Percentiles rank a stretch among this genome's conserved stretches.
Evolutionary conservation across 2,113 vertebrate species (phyloP).

Genomic region (Scopus umbretta): DNA sequence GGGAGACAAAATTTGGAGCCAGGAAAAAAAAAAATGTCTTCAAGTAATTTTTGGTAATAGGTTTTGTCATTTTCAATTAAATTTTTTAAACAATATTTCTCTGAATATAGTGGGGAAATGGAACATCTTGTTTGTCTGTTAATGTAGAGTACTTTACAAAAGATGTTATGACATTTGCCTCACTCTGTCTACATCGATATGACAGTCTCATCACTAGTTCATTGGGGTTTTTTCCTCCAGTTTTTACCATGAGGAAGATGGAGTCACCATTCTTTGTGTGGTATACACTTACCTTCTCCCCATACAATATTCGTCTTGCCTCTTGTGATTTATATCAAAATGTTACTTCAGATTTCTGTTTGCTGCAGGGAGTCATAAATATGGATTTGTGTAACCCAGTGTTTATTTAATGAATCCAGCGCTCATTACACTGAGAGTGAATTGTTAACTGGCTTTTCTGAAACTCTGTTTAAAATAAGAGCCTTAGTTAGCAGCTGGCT

Average conservation of each 20-base stretch:
- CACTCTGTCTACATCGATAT: neutral
- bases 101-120: neutral
- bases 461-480: neutral
- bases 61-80: neutral
- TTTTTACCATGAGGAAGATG: neutral
- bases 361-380: neutral
- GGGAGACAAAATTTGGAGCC: neutral
- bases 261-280: neutral
- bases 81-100: neutral
- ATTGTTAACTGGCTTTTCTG: neutral
- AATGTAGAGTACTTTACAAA: neutral
- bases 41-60: neutral
- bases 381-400: neutral
- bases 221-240: neutral
- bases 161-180: neutral
- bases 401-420: neutral
- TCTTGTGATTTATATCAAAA: neutral
- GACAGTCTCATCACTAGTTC: neutral
- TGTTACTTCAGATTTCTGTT: neutral
- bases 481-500: neutral
- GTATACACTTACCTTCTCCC: neutral
- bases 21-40: neutral
- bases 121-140: conserved; percentile 38
- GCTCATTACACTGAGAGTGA: neutral
- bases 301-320: neutral